Conservation (phyloP, 2,797 vertebrate species). For the Chloroceryle amazona region DNA sequence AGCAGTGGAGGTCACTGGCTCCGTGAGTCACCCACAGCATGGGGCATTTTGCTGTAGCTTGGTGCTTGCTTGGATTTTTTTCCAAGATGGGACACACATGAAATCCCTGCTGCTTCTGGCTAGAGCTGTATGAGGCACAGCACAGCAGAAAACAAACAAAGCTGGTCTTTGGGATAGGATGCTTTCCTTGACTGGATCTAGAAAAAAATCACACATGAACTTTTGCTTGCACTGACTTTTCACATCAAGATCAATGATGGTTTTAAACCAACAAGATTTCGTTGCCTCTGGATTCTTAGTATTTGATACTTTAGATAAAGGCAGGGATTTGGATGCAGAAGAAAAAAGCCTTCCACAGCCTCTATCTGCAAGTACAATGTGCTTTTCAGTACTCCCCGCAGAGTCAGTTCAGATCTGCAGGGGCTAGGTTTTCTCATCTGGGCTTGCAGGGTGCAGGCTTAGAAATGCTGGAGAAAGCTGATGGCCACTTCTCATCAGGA, state of each 20-base stretch:
- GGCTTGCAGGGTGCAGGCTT: background rate
- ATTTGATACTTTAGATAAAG: background rate
- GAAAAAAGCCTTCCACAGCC: background rate
- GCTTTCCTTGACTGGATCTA: background rate
- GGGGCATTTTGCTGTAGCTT: background rate
- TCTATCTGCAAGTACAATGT: background rate
- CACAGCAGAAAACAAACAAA: background rate
- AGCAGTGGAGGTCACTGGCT: background rate
- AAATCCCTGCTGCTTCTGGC: background rate
- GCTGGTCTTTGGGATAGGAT: background rate
- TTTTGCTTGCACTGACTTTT: background rate
- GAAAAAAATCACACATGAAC: background rate
- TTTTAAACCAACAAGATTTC: background rate
- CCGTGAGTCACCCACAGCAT: background rate
- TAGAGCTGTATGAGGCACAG: background rate
- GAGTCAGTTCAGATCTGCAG: background rate
- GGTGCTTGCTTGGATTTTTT: background rate
- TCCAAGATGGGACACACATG: background rate
- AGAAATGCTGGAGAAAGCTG: background rate
- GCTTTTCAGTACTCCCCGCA: background rate
- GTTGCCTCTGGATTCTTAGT: background rate
- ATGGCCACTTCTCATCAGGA: background rate
- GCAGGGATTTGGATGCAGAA: background rate
- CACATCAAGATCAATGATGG: rapidly evolving
- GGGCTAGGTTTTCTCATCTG: background rate